A percentile compares a stretch with the other conserved stretches of the same genome.
These are phyloP conservation scores for Pachyseris speciosa DNA, from an alignment of 64 coral and sea anemone genomes.

Conservation along the genomic window DNA sequence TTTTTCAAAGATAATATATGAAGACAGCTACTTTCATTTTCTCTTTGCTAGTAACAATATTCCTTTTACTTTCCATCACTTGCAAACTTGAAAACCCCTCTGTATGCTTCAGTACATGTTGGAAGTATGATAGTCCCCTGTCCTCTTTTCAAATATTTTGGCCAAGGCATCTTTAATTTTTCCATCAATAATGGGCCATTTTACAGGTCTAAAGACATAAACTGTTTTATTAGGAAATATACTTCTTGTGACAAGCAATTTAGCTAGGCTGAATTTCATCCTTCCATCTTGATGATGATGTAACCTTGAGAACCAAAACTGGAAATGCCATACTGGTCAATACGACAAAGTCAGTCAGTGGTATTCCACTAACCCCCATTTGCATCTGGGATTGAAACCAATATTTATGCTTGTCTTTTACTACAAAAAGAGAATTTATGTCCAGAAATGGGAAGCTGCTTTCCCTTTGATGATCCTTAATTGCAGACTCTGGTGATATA, in stretches of 20 bases:
- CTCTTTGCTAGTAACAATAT: too few relatives aligned
- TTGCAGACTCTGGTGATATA: neutral
- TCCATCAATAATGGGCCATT: too few relatives aligned
- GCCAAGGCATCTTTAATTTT: too few relatives aligned
- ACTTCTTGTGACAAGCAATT: neutral
- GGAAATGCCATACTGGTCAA: neutral
- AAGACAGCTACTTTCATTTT: too few relatives aligned
- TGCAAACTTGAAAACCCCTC: too few relatives aligned
- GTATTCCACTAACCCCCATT: neutral
- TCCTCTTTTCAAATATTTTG: too few relatives aligned
- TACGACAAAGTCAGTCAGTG: neutral
- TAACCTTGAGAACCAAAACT: neutral
- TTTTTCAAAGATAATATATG: too few relatives aligned
- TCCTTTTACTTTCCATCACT: too few relatives aligned
- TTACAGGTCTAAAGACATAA: too few relatives aligned
- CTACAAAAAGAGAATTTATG: neutral
- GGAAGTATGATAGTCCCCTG: too few relatives aligned
- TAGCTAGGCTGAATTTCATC: neutral
- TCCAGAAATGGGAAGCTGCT: neutral
- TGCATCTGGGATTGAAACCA: conserved; percentile 27
- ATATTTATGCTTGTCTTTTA: conserved; percentile 5
- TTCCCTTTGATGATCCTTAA: conserved; percentile 22
- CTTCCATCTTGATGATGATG: neutral
- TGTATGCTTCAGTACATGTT: too few relatives aligned
- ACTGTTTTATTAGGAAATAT: too few relatives aligned